phyloP scores from a whole-genome alignment of 2,888 invertebrate species.

The Hemicrepidius hirtus region DNA sequence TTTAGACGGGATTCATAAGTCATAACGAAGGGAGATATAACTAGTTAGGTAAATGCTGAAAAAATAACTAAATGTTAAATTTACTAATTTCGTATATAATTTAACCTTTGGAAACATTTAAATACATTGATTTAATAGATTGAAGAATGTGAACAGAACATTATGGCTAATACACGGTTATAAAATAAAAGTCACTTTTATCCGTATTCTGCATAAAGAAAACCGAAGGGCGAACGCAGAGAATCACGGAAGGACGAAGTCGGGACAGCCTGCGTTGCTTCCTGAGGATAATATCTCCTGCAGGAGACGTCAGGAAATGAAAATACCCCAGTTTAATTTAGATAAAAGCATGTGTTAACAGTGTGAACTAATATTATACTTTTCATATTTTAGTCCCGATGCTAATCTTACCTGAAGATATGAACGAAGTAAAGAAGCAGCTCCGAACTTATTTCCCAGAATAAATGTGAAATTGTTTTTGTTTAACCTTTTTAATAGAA shows the following conservation, averaged over 20 bases:
- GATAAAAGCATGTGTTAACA: conserved; percentile 75
- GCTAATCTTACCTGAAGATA: conserved; percentile 17
- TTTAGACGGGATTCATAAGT: too few species aligned
- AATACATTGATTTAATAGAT: too few species aligned
- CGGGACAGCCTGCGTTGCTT: conserved; percentile 63
- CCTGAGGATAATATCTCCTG: conserved; percentile 72
- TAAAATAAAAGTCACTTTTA: conserved; percentile 24
- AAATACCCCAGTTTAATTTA: conserved; percentile 76
- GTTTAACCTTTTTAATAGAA: not conserved
- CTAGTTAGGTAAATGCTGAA: too few species aligned
- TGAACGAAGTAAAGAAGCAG: not conserved
- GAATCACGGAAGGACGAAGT: conserved; percentile 54
- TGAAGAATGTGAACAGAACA: not conserved
- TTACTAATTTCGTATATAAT: too few species aligned
- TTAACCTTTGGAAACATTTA: too few species aligned
- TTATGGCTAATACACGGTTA: not conserved
- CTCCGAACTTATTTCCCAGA: not conserved
- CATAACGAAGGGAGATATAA: too few species aligned
- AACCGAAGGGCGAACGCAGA: conserved; percentile 46
- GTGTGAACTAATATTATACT: conserved; percentile 57
- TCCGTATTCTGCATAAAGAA: conserved; percentile 48
- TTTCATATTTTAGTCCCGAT: conserved; percentile 48
- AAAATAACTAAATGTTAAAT: too few species aligned
- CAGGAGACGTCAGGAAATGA: conserved; percentile 73
- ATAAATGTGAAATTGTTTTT: not conserved